Evolutionary conservation across 2,888 invertebrate genomes (phyloP), one percentile per base, ranked within the genome.

Genomic region (Buathra laborator): DNA sequence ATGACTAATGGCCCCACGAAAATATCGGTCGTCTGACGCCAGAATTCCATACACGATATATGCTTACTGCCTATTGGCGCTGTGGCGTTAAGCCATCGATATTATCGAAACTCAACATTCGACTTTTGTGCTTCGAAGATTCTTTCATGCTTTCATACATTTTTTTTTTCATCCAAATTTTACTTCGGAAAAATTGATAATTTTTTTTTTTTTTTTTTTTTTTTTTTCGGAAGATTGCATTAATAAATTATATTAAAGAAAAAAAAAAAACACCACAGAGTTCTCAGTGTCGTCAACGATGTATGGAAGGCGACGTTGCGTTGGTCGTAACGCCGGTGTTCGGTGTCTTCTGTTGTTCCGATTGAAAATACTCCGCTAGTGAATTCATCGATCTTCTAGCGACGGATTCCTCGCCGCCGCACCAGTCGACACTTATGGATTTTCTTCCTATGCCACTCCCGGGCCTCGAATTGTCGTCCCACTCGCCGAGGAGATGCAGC

Each of bases 361-460:
- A 94, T 86, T 97, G 96, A 93, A 97, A 97, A 94, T 97, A 97
- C 79, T 96, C 96, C 88, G 97, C 97, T 64, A 97, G 95, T 79
- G 97, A 97, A 88, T 96, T 97, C 95, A 97, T 97, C 9, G 97
- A 97, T 89, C 95, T 96, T 91, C 97, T 96, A 51, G 97, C 97
- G 72, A 97, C 94, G 85, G 96, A 96, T 88, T 97, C 96, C 29
- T 96, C 95, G 10, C 96, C 95, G 9, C 96, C 95, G 37, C 96
- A 96, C 96, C 96, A 97, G 90, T 97, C 97, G 72, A 96, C 94
- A 43, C 97, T 97, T 88, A 97, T 95, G 19, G 97, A 97, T 90
- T 97, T 96, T 16, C 94, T 90, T 0, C 92, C 93, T 12, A 84
- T 67, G 0, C 88, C 84, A 0, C 95, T 95, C 19, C 95, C 95